A percentile compares a stretch with the other conserved stretches of the same genome.
phyloP scores from a whole-genome alignment of 2,888 invertebrate genomes.

The Terebella lapidaria region DNA sequence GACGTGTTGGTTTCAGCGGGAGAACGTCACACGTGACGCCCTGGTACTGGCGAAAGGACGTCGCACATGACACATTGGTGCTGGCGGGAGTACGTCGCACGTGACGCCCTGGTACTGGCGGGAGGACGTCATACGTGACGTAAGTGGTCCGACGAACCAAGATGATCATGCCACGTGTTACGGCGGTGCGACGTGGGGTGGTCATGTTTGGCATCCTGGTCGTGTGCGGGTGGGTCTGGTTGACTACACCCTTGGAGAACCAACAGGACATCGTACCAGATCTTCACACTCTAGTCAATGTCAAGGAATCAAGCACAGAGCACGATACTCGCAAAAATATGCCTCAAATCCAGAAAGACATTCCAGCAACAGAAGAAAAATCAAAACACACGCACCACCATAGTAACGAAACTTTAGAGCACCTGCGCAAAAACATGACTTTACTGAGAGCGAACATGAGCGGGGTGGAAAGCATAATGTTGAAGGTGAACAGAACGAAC shows the following conservation, averaged over 20 bases:
- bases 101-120: no score
- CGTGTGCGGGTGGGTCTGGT: background rate
- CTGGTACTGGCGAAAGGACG: no score
- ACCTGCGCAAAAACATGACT: conserved; percentile 6
- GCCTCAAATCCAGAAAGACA: background rate
- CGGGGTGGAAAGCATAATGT: conserved; percentile 11
- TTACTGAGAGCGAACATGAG: conserved; percentile 14
- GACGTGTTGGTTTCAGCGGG: no score
- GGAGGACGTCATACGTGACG: no score
- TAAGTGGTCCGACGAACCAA: no score
- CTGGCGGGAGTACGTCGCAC: no score
- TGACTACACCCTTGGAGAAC: background rate
- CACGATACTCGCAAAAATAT: background rate
- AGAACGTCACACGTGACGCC: no score
- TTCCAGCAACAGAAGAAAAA: background rate
- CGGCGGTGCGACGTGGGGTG: background rate
- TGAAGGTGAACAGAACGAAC: conserved; percentile 5
- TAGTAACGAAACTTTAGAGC: conserved; percentile 2
- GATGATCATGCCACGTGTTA: background rate
- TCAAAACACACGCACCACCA: background rate
- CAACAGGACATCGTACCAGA: background rate
- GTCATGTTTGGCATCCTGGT: background rate
- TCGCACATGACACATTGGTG: no score
- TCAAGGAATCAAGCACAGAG: background rate
- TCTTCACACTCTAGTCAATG: background rate